These are phyloP conservation scores for Catonia carolina DNA, from an alignment of 2,888 invertebrate genomes.

Conservation along the genomic window DNA sequence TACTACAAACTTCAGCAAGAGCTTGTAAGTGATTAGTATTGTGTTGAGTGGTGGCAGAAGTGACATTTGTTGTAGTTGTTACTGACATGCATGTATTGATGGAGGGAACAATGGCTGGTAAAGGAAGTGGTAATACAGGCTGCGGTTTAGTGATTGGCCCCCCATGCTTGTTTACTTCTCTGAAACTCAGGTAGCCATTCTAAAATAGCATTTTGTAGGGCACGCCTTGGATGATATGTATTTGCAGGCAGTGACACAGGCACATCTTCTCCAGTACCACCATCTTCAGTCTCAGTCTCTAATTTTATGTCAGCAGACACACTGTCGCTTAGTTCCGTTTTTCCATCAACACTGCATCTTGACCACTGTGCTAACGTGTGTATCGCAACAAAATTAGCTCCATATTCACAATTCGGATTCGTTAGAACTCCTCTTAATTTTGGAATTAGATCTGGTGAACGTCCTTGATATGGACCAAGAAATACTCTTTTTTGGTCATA, in stretches of 20 bases:
- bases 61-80: conserved; percentile 61
- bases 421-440: conserved; percentile 87
- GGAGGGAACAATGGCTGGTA: conserved; percentile 61
- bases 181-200: conserved; percentile 91
- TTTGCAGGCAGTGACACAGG: conserved; percentile 62
- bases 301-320: conserved; percentile 87
- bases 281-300: conserved; percentile 82
- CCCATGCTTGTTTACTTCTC: conserved; percentile 73
- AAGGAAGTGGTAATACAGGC: conserved; percentile 46
- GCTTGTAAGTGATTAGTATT: conserved; percentile 58
- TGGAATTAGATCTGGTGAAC: conserved; percentile 86
- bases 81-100: conserved; percentile 85
- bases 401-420: conserved; percentile 99
- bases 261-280: conserved; percentile 68
- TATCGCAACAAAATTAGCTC: conserved; percentile 92
- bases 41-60: conserved; percentile 45
- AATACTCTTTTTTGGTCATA: conserved; percentile 97
- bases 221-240: conserved; percentile 75
- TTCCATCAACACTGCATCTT: conserved; percentile 67
- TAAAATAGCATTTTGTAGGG: conserved; percentile 69
- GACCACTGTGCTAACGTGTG: conserved; percentile 96
- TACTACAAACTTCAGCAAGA: conserved; percentile 69
- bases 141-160: conserved; percentile 83
- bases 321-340: conserved; percentile 63
- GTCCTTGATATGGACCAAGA: conserved; percentile 81